Conservation (phyloP, 2,113 vertebrate species). For the Dendrocopos noguchii region DNA sequence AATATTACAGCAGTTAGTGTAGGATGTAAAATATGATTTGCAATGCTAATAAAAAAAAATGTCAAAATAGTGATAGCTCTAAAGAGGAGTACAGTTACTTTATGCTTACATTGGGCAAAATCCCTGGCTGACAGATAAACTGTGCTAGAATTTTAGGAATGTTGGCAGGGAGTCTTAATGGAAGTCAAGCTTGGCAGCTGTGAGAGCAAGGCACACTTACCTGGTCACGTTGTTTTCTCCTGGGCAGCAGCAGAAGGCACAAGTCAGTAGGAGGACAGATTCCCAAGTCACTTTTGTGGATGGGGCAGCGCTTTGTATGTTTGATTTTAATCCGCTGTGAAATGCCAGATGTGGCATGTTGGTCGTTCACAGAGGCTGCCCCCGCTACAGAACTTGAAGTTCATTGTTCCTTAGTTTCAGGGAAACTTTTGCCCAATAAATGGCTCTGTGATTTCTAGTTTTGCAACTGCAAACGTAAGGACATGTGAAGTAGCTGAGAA, state of each 20-base stretch:
- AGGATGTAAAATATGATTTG: slow-evolving; percentile 10
- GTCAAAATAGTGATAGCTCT: slow-evolving; percentile 39
- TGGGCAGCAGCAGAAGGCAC: not conserved
- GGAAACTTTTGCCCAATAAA: not conserved
- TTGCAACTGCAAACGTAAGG: not conserved
- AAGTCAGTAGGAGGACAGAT: not conserved
- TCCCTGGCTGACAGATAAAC: slow-evolving; percentile 41
- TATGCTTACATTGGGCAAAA: slow-evolving; percentile 46
- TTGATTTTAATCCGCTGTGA: slow-evolving; percentile 4
- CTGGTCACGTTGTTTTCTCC: not conserved
- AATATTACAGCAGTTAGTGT: not conserved
- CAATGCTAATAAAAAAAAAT: slow-evolving; percentile 53
- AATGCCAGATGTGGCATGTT: not conserved
- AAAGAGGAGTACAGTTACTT: slow-evolving; percentile 52
- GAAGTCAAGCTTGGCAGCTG: not conserved
- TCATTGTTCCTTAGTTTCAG: not conserved
- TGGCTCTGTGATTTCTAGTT: not conserved
- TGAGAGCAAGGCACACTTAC: not conserved
- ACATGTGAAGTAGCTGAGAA: not conserved
- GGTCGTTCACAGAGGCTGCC: not conserved
- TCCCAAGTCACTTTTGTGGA: not conserved
- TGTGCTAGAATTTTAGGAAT: slow-evolving; percentile 56
- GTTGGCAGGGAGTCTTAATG: slow-evolving; percentile 9
- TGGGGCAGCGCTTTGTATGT: not conserved
- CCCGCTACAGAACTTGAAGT: not conserved